These are phyloP conservation scores for Sus scrofa DNA, from an alignment of 2,113 vertebrate genomes.

Conservation along the genomic window T2T-Sscrofa CM000830.6:498501-499000, in stretches of 20 bases:
- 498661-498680: not conserved
- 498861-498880: too few relatives aligned
- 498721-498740: not conserved
- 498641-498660: not conserved
- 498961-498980: too few relatives aligned
- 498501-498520: not conserved
- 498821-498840: too few relatives aligned
- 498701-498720: not conserved
- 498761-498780: not conserved
- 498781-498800: too few relatives aligned
- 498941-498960: too few relatives aligned
- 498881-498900: too few relatives aligned
- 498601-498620: not conserved
- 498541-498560: not conserved
- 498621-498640: not conserved
- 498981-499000: too few relatives aligned
- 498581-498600: not conserved
- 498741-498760: not conserved
- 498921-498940: too few relatives aligned
- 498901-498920: too few relatives aligned
- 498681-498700: not conserved
- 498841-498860: too few relatives aligned
- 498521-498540: not conserved
- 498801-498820: too few relatives aligned
- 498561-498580: not conserved